These are phyloP conservation scores for Gallinago media DNA, from an alignment of 2,113 vertebrate genomes.

Conservation along the genomic window DNA sequence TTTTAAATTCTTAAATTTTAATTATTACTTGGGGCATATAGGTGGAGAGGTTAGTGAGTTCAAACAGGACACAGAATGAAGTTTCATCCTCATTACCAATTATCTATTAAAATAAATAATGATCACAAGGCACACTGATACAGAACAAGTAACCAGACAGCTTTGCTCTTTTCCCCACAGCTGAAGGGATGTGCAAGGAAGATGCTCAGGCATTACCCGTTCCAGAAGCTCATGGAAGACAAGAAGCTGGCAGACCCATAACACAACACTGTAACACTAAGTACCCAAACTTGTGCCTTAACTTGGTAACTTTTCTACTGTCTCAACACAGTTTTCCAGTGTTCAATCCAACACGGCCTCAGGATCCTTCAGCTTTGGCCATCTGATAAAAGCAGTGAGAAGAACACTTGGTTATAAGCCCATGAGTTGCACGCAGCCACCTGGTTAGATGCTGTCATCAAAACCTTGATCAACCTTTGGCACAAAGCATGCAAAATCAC, in stretches of 20 bases:
- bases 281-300: not conserved
- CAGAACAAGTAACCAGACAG: not conserved
- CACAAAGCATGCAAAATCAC: not conserved
- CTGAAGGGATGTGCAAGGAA: accelerated
- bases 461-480: not conserved
- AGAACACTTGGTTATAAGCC: not conserved
- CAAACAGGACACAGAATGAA: not conserved
- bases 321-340: not conserved
- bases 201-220: not conserved
- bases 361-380: not conserved
- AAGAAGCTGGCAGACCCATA: not conserved
- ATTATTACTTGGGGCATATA: not conserved
- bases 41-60: not conserved
- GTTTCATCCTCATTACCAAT: not conserved
- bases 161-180: not conserved
- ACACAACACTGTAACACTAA: not conserved
- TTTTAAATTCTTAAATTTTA: not conserved
- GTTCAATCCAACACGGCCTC: not conserved
- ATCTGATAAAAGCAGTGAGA: not conserved
- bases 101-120: not conserved
- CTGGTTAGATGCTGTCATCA: not conserved
- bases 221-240: not conserved
- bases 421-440: not conserved
- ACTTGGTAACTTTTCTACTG: not conserved
- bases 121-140: not conserved